Evolutionary conservation across 2,888 invertebrate species (phyloP).

Genomic region (Phorcus lineatus): DNA sequence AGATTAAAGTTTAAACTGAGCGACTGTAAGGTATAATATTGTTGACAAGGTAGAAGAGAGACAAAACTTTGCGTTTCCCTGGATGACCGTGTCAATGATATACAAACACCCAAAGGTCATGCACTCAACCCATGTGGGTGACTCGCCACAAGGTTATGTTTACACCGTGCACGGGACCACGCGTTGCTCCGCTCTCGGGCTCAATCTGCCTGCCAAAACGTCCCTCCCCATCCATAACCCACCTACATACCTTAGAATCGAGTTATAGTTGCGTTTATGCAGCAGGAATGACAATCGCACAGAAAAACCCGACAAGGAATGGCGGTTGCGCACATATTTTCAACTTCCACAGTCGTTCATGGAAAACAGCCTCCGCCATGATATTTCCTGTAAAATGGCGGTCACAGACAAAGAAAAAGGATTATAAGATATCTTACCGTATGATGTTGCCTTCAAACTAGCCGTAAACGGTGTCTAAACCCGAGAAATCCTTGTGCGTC

Average conservation of each 20-base stretch:
- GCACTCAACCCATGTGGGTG: constrained; percentile 59
- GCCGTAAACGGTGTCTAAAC: constrained; percentile 12
- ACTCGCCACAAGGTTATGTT: constrained; percentile 54
- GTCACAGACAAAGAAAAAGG: neutral
- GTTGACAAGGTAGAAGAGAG: neutral
- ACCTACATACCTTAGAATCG: neutral
- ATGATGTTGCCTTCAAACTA: constrained; percentile 5
- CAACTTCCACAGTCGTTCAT: neutral
- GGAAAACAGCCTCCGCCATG: neutral
- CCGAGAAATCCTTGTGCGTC: constrained; percentile 24
- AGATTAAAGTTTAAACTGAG: neutral
- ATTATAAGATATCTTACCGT: constrained; percentile 20
- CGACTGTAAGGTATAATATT: neutral
- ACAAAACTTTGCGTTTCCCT: constrained; percentile 1
- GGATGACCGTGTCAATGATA: constrained; percentile 64
- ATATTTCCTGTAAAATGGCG: neutral
- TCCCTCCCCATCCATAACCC: neutral
- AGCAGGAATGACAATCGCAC: neutral
- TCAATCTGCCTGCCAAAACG: neutral
- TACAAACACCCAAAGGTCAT: constrained; percentile 68
- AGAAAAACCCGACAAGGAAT: constrained; percentile 11
- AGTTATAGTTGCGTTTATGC: neutral
- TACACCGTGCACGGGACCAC: constrained; percentile 36
- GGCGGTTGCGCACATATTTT: constrained; percentile 15
- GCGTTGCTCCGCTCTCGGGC: neutral